A percentile compares a stretch with the other conserved stretches of the same genome.
Conservation (phyloP, 2,113 vertebrate genomes). For the human (Homo sapiens) region DNA sequence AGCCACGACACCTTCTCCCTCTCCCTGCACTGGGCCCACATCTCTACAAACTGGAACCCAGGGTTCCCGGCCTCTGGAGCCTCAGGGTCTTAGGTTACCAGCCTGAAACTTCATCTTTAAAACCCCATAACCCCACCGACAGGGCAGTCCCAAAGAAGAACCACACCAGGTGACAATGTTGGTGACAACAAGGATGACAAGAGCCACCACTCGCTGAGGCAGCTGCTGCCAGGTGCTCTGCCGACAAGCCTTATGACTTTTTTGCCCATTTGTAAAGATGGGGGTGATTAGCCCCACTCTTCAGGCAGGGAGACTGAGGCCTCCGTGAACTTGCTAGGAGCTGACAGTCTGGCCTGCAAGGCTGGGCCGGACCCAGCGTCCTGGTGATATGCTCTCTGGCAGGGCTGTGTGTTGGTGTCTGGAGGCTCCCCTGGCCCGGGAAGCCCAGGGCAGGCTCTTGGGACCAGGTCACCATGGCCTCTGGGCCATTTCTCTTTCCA, state of each 20-base stretch:
- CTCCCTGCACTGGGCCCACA: too few species aligned
- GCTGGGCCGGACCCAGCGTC: rapidly evolving
- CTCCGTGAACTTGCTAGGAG: neutral
- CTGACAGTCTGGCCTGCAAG: neutral
- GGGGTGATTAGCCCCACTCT: too few species aligned
- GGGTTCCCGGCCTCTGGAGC: neutral
- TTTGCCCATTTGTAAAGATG: neutral
- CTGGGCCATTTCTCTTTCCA: neutral
- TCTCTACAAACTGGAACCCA: neutral
- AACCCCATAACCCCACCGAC: rapidly evolving
- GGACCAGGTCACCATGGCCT: neutral
- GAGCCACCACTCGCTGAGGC: rapidly evolving
- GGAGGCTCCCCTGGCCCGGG: neutral
- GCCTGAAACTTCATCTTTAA: neutral
- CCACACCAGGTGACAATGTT: rapidly evolving
- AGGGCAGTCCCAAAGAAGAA: neutral
- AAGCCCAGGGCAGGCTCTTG: neutral
- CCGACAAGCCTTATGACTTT: rapidly evolving
- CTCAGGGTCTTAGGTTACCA: neutral
- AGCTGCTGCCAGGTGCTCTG: too few species aligned
- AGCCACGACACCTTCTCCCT: rapidly evolving
- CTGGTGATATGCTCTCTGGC: rapidly evolving
- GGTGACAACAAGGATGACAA: rapidly evolving
- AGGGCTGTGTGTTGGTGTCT: rapidly evolving
- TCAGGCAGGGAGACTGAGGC: neutral